A percentile compares a stretch with the other conserved stretches of the same genome.
Evolutionary conservation across 2,888 invertebrate species (phyloP).

Genomic region (Oegoconia quadripuncta): DNA sequence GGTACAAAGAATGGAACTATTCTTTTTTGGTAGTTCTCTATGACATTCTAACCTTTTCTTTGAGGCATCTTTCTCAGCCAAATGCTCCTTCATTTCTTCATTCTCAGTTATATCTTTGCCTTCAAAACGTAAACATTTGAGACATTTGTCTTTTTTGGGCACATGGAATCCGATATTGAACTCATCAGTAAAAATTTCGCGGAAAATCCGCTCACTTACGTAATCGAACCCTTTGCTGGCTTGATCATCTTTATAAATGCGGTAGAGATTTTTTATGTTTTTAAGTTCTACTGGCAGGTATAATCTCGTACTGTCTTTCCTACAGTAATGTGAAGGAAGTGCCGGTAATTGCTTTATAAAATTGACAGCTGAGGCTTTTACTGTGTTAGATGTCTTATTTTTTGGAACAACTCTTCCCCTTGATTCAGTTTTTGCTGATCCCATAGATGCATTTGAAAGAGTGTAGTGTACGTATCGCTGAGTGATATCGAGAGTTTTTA

Average conservation of each 20-base stretch:
- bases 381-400: slow-evolving; percentile 10
- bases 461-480: slow-evolving; percentile 4
- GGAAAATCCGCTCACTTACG: not conserved
- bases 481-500: slow-evolving; percentile 10
- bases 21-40: slow-evolving; percentile 12
- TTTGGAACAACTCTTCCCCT: slow-evolving; percentile 10
- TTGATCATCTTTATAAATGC: not conserved
- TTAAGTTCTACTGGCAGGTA: slow-evolving; percentile 14
- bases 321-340: slow-evolving; percentile 15
- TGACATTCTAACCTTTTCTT: slow-evolving; percentile 8
- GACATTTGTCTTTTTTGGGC: slow-evolving; percentile 9
- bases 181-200: too few relatives aligned
- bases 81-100: not conserved
- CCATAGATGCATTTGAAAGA: slow-evolving; percentile 4
- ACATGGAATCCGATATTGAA: slow-evolving; percentile 8
- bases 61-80: slow-evolving; percentile 3
- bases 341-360: slow-evolving; percentile 14
- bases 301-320: slow-evolving; percentile 14
- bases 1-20: slow-evolving; percentile 12
- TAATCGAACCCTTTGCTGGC: not conserved
- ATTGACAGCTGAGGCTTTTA: slow-evolving; percentile 7
- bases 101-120: too few relatives aligned
- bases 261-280: slow-evolving; percentile 9
- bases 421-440: slow-evolving; percentile 8
- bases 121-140: not conserved